A percentile compares a stretch with the other conserved stretches of the same genome.
phyloP scores from a whole-genome alignment of 2,888 invertebrate species.

The Sphaeridia pumilis region DNA sequence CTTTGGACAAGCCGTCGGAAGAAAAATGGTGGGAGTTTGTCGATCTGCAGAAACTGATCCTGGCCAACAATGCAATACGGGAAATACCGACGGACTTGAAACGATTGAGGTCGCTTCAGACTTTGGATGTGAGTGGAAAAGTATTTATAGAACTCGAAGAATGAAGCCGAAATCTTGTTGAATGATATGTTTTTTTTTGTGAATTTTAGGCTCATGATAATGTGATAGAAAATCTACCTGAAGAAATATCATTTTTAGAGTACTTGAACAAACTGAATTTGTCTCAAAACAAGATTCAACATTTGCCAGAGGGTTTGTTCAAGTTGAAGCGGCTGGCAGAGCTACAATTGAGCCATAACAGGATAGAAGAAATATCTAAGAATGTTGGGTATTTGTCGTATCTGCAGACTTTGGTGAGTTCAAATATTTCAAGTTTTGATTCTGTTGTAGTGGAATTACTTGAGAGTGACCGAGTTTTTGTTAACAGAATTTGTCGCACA shows the following conservation, averaged over 20 bases:
- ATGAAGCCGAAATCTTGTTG: too few species aligned
- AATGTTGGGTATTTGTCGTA: constrained; percentile 67
- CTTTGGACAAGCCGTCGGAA: constrained; percentile 28
- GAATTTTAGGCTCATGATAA: constrained; percentile 71
- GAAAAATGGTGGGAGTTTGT: constrained; percentile 36
- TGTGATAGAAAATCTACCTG: constrained; percentile 56
- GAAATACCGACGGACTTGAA: constrained; percentile 53
- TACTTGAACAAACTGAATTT: constrained; percentile 60
- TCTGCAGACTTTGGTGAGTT: constrained; percentile 58
- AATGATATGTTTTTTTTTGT: constrained; percentile 1
- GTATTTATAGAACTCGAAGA: too few species aligned
- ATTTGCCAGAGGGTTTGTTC: constrained; percentile 54
- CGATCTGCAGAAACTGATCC: constrained; percentile 32
- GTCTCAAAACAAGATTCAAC: constrained; percentile 55
- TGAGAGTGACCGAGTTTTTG: background rate
- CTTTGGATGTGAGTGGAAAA: constrained; percentile 59
- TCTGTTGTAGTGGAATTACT: background rate
- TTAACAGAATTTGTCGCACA: constrained; percentile 63
- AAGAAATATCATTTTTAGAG: constrained; percentile 57
- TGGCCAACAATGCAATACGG: constrained; percentile 49
- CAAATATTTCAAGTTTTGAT: background rate
- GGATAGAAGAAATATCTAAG: constrained; percentile 53
- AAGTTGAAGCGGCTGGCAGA: constrained; percentile 56
- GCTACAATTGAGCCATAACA: constrained; percentile 64
- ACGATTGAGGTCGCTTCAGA: constrained; percentile 54